Conservation (phyloP, 2,888 invertebrate species). For the Platyscelio sp. region DNA sequence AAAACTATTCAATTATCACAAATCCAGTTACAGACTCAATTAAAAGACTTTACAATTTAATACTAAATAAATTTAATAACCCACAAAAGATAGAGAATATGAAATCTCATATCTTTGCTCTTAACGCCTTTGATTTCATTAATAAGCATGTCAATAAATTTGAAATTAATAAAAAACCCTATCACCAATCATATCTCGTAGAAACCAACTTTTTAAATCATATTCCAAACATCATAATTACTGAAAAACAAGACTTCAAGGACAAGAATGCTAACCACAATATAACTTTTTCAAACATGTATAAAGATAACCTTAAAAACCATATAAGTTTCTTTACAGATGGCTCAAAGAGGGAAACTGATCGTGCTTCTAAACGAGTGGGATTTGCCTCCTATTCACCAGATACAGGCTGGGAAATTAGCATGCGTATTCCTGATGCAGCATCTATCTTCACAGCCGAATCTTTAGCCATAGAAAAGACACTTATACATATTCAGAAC, state of each 20-base stretch:
- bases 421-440: background rate
- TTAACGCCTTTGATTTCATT: background rate
- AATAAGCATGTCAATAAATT: too few species aligned
- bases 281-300: too few species aligned
- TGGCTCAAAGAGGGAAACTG: constrained; percentile 13
- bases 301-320: too few species aligned
- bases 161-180: background rate
- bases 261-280: too few species aligned
- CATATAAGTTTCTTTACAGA: background rate
- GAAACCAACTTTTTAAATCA: too few species aligned
- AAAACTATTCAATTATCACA: background rate
- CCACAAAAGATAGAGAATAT: background rate
- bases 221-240: too few species aligned
- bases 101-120: background rate
- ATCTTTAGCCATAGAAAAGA: background rate
- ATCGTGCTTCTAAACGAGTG: background rate
- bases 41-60: background rate
- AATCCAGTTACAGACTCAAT: constrained; percentile 3
- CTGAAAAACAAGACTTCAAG: too few species aligned
- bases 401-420: background rate
- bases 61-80: background rate
- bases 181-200: background rate
- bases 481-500: background rate
- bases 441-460: constrained; percentile 23
- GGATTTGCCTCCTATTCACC: background rate